Base-by-base conservation (phyloP, 1,140 invertebrate genomes). In the Scaptomyza montana region DNA sequence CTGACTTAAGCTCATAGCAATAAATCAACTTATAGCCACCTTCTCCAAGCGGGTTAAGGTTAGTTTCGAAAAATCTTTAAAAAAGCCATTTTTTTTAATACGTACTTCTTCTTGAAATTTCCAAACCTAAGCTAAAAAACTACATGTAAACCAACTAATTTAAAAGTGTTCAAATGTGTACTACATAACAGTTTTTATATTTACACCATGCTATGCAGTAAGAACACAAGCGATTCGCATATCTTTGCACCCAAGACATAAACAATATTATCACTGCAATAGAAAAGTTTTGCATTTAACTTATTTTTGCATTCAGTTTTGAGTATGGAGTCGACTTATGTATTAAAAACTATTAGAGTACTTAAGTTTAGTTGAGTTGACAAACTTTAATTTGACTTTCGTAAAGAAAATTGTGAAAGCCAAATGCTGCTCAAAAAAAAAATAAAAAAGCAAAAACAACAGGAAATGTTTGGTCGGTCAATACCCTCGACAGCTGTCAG, bases 341-440 rank as follows among this genome's bases (percentile, higher is more conserved):
- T 47, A 50, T 80, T 71, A 71, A 71, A 77, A 87, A 87, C 84
- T 84, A 84, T 89, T 84, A 72, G 76, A 74, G 73, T 77, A 66
- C 60, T 77, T 87, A 66, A 74, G 66, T 61, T 80, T 69, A 30
- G 50, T 64, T 61, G n/a, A 50, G 46, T 64, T 55, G 43, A 64
- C 39, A 77, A 89, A 89, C 77, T 89, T 89, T 70, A 84, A 89
- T 78, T 89, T 84, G 77, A 75, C 77, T 89, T 89, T 69, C 36
- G 51, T 51, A 56, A 64, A 61, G 45, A 65, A 66, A 71, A 66
- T 60, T 60, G 49, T 41, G 57, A 53, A 61, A 66, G 62, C 25
- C 25, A 62, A 68, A 63, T 67, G 64, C 70, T 51, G 39, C 70
- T 36, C 47, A 21, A 16, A 39, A 51, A 25, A 16, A 39, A n/a